These are phyloP conservation scores for Parnassius mnemosyne DNA, from an alignment of 2,888 invertebrate species.

Conservation along the genomic window DNA sequence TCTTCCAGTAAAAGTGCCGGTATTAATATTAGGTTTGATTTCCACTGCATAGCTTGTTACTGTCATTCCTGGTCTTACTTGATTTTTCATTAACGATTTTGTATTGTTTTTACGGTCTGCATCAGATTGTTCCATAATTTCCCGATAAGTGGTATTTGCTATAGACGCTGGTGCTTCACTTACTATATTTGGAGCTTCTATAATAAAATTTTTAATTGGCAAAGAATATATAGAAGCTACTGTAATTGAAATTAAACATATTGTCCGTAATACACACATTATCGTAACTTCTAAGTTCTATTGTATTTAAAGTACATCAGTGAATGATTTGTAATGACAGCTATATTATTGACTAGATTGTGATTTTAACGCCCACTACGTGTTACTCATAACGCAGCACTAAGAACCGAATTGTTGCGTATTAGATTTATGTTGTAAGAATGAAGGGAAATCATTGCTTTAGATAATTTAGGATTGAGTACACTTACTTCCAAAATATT, in stretches of 20 bases:
- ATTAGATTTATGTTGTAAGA: conserved; percentile 12
- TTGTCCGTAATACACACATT: conserved; percentile 37
- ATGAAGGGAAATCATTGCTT: conserved; percentile 1
- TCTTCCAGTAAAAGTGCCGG: conserved; percentile 44
- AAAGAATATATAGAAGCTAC: conserved; percentile 33
- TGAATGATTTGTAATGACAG: conserved; percentile 7
- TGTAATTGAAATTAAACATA: conserved; percentile 27
- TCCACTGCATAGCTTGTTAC: conserved; percentile 43
- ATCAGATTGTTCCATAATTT: conserved; percentile 1
- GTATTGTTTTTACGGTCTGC: conserved; percentile 21
- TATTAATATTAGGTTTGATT: conserved; percentile 39
- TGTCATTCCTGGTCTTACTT: conserved; percentile 51
- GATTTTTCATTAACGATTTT: conserved; percentile 32
- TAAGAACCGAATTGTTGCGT: conserved; percentile 22
- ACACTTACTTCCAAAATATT: conserved; percentile 21
- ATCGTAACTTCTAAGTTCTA: conserved; percentile 17
- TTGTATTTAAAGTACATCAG: conserved; percentile 1
- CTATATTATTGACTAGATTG: conserved; percentile 3
- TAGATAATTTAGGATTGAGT: conserved; percentile 17
- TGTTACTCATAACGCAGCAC: conserved; percentile 30
- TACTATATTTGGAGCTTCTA: conserved; percentile 4
- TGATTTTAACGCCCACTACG: conserved; percentile 28
- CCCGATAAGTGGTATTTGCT: conserved; percentile 20
- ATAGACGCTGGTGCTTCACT: neutral
- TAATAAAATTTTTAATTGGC: conserved; percentile 35